These are phyloP conservation scores for Ochotona princeps DNA, from an alignment of 2,113 vertebrate genomes.

Conservation along the genomic window DNA sequence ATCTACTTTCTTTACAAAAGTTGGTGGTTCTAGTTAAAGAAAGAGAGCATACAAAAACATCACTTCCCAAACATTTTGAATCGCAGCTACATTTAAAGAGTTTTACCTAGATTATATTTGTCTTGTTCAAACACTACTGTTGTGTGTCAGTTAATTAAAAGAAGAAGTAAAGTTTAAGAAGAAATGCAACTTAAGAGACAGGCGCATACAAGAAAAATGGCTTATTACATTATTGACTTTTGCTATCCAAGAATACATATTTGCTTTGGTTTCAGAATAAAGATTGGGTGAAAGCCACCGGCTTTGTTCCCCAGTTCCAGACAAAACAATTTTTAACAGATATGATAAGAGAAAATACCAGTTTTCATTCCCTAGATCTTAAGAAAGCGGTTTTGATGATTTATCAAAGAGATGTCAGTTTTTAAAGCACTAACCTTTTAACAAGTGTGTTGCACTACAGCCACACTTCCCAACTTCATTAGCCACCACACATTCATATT, in stretches of 20 bases:
- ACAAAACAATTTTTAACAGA: constrained; percentile 64
- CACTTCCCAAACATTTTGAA: neutral
- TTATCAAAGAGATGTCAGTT: neutral
- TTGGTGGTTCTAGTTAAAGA: constrained; percentile 93
- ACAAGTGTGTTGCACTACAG: constrained; percentile 90
- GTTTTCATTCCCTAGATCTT: neutral
- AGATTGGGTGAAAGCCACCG: neutral
- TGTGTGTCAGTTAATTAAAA: neutral
- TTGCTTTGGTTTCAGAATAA: neutral
- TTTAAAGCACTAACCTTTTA: constrained; percentile 94
- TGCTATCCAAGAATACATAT: neutral
- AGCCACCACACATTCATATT: constrained; percentile 96
- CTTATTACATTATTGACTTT: neutral
- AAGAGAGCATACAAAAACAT: constrained; percentile 61
- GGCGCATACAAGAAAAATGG: neutral
- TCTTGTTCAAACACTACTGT: neutral
- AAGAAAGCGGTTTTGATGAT: neutral
- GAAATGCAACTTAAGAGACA: constrained; percentile 46
- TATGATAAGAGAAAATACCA: neutral
- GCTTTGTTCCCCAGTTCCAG: constrained; percentile 45
- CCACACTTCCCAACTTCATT: constrained; percentile 97
- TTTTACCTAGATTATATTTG: neutral
- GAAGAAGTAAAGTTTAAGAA: constrained; percentile 54
- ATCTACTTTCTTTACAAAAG: constrained; percentile 96
- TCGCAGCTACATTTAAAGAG: neutral